Base-by-base conservation (phyloP, 2,888 invertebrate species). In the Galeruca laticollis region DNA sequence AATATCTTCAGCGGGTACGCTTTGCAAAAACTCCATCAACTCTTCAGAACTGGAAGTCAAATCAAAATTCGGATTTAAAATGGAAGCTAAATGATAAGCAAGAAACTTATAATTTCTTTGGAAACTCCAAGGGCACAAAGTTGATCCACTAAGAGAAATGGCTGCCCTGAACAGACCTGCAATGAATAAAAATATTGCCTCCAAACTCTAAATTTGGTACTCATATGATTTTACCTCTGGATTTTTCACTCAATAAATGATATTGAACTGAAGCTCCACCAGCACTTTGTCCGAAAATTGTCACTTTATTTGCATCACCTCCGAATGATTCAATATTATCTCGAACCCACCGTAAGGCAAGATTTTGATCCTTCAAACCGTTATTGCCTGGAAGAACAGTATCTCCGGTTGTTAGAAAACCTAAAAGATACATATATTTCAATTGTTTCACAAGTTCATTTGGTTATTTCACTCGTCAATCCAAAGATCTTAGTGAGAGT, bases 31-130 rank as follows among this genome's bases (percentile, higher is more conserved):
- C 33, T 73, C 56, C 8, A 78, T 62, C 8, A 79, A 37, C 20
- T 73, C 69, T 21, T 75, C 68, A 1, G 75, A 73, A 63, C 71
- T 75, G 11, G 72, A 68, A 43, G 72, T 70, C 2, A 18, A 60
- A 15, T 73, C 57, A 64, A 79, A 77, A 9, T 76, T 77, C 0
- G 76, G 57, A 60, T 81, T 76, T 31, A 82, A 69, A 33, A 78
- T 71, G 6, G 78, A 73, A 49, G 79, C 81, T 6, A 78, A 74
- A 47, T 75, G 66, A 56, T 78, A 79, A 0, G 82, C 79, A 11
- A 79, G 75, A 59, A 75, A 70, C 56, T 75, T 76, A 33, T 80
- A 77, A 60, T 82, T 76, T 60, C 80, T 72, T 67, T 79, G 78
- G 47, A 71, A 75, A 5, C 75, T 71, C 78, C 79, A 79, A 8